A percentile compares a stretch with the other conserved stretches of the same genome.
Conservation (phyloP, 2,113 vertebrate species). For the Serinus canaria region DNA sequence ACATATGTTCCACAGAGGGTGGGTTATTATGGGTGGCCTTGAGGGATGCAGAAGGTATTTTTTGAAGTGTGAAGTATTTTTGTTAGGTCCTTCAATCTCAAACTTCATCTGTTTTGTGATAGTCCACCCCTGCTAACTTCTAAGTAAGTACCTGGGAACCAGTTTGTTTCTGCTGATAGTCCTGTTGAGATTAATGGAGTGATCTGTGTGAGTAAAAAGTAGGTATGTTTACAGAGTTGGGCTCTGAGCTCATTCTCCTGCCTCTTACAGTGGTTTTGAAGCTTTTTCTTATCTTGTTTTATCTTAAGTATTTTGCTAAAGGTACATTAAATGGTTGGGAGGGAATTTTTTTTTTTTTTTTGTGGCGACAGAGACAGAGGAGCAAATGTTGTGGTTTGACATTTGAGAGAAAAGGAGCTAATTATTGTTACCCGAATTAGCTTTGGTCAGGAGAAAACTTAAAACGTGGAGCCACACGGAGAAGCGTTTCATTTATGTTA, state of each 20-base stretch:
- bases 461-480: neutral
- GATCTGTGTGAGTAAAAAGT: neutral
- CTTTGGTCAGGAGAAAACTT: conserved; percentile 54
- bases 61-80: neutral
- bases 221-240: neutral
- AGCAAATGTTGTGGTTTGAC: conserved; percentile 68
- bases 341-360: neutral
- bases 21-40: neutral
- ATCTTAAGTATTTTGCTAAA: conserved; percentile 4
- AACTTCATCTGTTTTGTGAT: neutral
- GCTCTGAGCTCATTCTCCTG: neutral
- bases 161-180: neutral
- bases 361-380: conserved; percentile 33
- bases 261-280: neutral
- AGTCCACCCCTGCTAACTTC: neutral
- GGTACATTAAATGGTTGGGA: neutral
- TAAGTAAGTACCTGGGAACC: neutral
- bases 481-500: neutral
- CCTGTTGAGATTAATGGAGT: neutral
- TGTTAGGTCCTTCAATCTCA: neutral
- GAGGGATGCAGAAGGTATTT: neutral
- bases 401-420: conserved; percentile 64
- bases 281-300: neutral
- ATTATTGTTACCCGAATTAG: conserved; percentile 55
- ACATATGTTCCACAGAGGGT: neutral